Base-by-base conservation (phyloP, 1,140 invertebrate genomes). In the Drosophila repleta region DNA sequence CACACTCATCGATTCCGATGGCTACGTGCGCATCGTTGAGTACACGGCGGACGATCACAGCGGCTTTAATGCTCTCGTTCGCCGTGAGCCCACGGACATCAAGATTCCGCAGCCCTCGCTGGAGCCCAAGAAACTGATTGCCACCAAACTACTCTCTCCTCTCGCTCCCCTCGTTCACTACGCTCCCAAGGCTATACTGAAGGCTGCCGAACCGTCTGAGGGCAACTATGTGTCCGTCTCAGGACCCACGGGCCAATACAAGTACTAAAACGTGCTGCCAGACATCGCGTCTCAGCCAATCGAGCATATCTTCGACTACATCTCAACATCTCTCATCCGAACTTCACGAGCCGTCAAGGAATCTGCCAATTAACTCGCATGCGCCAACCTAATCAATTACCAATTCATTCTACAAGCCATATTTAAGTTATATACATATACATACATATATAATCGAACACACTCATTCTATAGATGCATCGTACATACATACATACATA, bases 21-120 rank as follows among this genome's bases (percentile, higher is more conserved):
- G 95, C 41, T 95, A 94, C 76, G 92, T 94, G 76, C 93, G 95
- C 66, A 94, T 94, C 73, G 95, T 96, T 49, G 94, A 95, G 32
- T 96, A 96, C 92, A 95, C 94, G 37, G 95, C 95, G 61, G 95
- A 96, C 80, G 93, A 94, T 17, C 93, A 95, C 81, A 94, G 93
- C 77, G 95, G 95, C 73, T 95, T 96, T 90, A 94, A 95, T 91
- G 95, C 95, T 1, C 92, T 94, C 18, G 93, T 96, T 6, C 93
- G 93, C 49, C 92, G 93, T 5, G 94, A 95, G 79, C 92, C 93
- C 2, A 90, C 92, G 17, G 88, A 92, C 48, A 92, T 92, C 24
- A 90, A 92, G 52, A 91, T 92, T 7, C 90, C 90, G 0, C 77
- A 90, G 71, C 93, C 94, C 0, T 92, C 77, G 45, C 64, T 63